Evolutionary conservation across 23 tunicate genomes (phyloP), one percentile per base, ranked within the genome.

Genomic region (Corella eumyota): DNA sequence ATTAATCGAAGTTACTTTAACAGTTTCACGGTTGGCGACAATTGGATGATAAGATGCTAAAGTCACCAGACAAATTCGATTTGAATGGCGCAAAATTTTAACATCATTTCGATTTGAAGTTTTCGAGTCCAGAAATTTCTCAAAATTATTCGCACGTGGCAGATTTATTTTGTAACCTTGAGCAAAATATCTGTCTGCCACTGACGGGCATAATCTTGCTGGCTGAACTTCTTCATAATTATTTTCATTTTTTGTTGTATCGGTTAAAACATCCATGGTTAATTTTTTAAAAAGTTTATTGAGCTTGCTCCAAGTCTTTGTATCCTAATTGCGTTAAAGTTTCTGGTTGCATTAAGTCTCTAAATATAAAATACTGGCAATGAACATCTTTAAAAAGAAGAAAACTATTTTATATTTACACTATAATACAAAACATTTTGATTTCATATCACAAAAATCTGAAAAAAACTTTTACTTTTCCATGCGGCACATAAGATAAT

Each of bases 401-500:
- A n/a, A n/a, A n/a, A n/a, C n/a, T n/a, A n/a, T n/a, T n/a, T n/a
- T n/a, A n/a, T n/a, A n/a, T n/a, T n/a, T n/a, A n/a, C n/a, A n/a
- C n/a, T n/a, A n/a, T n/a, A n/a, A n/a, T n/a, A n/a, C n/a, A n/a
- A n/a, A n/a, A n/a, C n/a, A n/a, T n/a, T n/a, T n/a, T n/a, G n/a
- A 0, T 19, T 23, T 20, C 20, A 24, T 20, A 19, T 24, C 23
- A 20, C 15, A 0, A 55, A 24, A 30, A 7, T 59, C 22, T 53
- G 22, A 11, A 23, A 15, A n/a, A 28, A 13, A 52, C 21, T 20
- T 37, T 51, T 61, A 72, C 78, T 72, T 80, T 25, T 86, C 67
- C 95, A 86, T 86, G 0, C 95, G 85, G 66, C 95, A 86, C 11
- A 36, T 17, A 25, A 86, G 64, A 49, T 86, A 86, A 40, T 78